A percentile compares a stretch with the other conserved stretches of the same genome.
phyloP scores from a whole-genome alignment of 2,797 vertebrate species.

The Erethizon dorsatum region DNA sequence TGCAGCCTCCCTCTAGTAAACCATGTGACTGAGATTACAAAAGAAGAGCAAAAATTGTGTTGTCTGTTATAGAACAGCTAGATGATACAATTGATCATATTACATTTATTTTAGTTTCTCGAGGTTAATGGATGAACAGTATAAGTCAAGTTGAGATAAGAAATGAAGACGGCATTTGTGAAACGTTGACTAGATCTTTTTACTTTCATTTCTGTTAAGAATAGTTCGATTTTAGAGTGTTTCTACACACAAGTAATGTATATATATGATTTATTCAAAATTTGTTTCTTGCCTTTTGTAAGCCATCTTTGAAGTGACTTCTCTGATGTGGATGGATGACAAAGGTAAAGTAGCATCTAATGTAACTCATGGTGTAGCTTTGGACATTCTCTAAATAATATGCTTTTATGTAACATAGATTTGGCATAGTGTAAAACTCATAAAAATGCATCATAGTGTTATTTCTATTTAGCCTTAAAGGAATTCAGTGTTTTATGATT shows the following conservation, averaged over 20 bases:
- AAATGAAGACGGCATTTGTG: not conserved
- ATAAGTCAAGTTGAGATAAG: slow-evolving; percentile 28
- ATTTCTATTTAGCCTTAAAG: slow-evolving; percentile 27
- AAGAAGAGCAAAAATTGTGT: not conserved
- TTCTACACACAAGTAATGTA: not conserved
- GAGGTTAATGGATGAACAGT: not conserved
- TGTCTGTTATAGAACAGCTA: not conserved
- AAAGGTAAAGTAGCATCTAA: not conserved
- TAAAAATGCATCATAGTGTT: not conserved
- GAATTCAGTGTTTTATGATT: slow-evolving; percentile 7
- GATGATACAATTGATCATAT: not conserved
- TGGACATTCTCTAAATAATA: not conserved
- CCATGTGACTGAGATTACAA: not conserved
- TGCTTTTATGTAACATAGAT: slow-evolving; percentile 17
- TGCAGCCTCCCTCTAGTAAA: not conserved
- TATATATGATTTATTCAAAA: not conserved
- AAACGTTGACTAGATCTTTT: not conserved
- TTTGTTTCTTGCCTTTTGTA: not conserved
- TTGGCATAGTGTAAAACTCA: not conserved
- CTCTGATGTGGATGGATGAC: not conserved
- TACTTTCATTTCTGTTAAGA: slow-evolving; percentile 47
- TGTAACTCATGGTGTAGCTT: not conserved
- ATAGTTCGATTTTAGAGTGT: not conserved
- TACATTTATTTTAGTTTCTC: slow-evolving; percentile 12
- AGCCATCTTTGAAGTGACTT: not conserved